phyloP scores from a whole-genome alignment of 2,113 vertebrate species.

The Felis chaus region DNA sequence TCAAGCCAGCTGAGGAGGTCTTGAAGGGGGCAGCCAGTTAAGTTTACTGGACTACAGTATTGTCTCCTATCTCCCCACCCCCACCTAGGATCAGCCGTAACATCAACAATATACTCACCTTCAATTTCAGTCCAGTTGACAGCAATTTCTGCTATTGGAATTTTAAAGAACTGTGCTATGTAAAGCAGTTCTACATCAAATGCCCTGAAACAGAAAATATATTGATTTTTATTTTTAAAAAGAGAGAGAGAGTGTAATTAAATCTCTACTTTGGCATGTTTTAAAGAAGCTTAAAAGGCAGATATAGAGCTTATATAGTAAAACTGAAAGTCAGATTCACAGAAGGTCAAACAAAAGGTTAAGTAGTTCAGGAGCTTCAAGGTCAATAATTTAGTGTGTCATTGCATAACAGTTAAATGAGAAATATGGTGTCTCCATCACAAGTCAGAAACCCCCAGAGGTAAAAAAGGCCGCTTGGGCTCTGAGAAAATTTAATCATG shows the following conservation, averaged over 20 bases:
- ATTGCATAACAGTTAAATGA: background rate
- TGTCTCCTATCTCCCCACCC: background rate
- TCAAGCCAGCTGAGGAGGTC: background rate
- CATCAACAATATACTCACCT: constrained; percentile 84
- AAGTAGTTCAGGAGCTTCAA: constrained; percentile 48
- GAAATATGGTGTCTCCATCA: background rate
- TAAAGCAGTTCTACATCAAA: constrained; percentile 98
- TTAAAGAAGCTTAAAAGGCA: constrained; percentile 35
- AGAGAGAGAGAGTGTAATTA: constrained; percentile 60
- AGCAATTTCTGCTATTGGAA: constrained; percentile 96
- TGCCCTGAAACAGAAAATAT: constrained; percentile 88
- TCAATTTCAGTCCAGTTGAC: constrained; percentile 99
- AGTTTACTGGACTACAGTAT: background rate
- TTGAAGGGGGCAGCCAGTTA: background rate
- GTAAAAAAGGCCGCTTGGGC: background rate
- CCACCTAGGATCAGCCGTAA: background rate
- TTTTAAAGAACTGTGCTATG: constrained; percentile 93
- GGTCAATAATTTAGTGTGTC: background rate
- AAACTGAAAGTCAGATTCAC: constrained; percentile 32
- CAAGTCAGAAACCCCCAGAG: background rate
- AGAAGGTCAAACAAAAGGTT: constrained; percentile 53
- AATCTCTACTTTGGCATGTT: constrained; percentile 33
- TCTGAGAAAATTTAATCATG: constrained; percentile 11
- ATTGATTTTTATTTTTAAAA: constrained; percentile 70
- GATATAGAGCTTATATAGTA: constrained; percentile 41